These are phyloP conservation scores for Frankliniella intonsa DNA, from an alignment of 2,888 invertebrate species.

Conservation along the genomic window DNA sequence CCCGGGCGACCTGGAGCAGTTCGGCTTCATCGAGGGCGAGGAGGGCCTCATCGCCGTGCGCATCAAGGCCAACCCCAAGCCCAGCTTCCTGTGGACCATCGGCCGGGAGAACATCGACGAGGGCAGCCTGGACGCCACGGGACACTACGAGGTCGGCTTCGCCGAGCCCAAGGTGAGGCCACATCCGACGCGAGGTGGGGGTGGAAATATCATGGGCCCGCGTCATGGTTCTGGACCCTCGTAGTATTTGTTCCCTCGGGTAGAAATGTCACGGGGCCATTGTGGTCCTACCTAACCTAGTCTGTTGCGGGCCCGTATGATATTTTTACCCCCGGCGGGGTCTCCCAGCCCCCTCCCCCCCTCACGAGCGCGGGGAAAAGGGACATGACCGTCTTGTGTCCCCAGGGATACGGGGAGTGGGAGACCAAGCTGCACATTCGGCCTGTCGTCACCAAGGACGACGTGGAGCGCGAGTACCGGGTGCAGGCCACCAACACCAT, in stretches of 20 bases:
- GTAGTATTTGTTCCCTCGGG: too few species aligned
- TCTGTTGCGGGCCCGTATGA: too few species aligned
- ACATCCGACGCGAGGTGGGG: too few species aligned
- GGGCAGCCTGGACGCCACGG: conserved; percentile 50
- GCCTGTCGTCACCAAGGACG: conserved; percentile 66
- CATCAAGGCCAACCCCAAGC: conserved; percentile 66
- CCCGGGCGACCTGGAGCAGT: conserved; percentile 59
- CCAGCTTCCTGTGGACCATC: conserved; percentile 64
- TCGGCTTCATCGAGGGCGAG: conserved; percentile 67
- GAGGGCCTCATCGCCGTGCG: conserved; percentile 70
- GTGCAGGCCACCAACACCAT: conserved; percentile 64
- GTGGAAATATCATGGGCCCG: too few species aligned
- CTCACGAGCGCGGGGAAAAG: too few species aligned
- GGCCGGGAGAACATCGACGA: conserved; percentile 54
- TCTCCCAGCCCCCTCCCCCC: too few species aligned
- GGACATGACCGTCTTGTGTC: too few species aligned
- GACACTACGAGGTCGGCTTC: conserved; percentile 46
- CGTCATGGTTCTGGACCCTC: too few species aligned
- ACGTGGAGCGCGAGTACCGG: conserved; percentile 67
- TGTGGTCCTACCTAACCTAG: too few species aligned
- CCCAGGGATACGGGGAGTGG: conserved; percentile 63
- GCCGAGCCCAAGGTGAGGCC: conserved; percentile 34
- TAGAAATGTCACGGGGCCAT: too few species aligned
- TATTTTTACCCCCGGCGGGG: too few species aligned
- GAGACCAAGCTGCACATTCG: conserved; percentile 62